Base-by-base conservation (phyloP, 2,888 invertebrate species). In the Cephus sareptanus region DNA sequence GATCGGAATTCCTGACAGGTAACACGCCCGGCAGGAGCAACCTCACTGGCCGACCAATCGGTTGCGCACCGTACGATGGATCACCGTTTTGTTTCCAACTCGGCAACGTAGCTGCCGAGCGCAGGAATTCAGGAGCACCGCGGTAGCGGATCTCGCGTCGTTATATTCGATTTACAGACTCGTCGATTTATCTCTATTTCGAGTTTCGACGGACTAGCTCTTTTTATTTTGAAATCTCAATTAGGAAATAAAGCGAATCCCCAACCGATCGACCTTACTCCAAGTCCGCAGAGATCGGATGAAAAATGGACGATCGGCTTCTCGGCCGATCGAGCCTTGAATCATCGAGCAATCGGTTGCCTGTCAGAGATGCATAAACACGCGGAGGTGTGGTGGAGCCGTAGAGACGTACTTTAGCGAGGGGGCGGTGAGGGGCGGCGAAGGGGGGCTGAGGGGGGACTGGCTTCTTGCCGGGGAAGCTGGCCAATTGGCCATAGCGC, bases 271-370 rank as follows among this genome's bases (percentile, higher is more conserved):
- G 40, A 15, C 15, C 40, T 40, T 40, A 15, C 40, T 40, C 70
- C 70, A 0, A 11, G 12, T 40, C 15, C 30, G 15, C 13, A 30
- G 15, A 30, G 70, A 70, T 31, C 70, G 4, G 11, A 70, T 70
- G 70, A 70, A 31, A 70, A 70, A 70, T 33, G 11, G 70, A 3
- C 70, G 70, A 70, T 40, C 40, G 40, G 6, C 40, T 40, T 40
- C 40, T 15, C 40, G 40, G 40, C 40, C 40, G 15, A 40, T 70
- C 70, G 70, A 70, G 30, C 1, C 70, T 70, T 70, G 70, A 70
- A 70, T 70, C 70, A 30, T 15, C 70, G 70, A 70, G 70, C n/a
- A 70, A 70, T 70, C 70, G 70, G 70, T 70, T 70, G 70, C 31
- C 70, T 70, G 70, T 70, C 70, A 30, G 70, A 30, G 70, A 70